Evolutionary conservation across 2,888 invertebrate genomes (phyloP).

Genomic region (Tethea ocularis): DNA sequence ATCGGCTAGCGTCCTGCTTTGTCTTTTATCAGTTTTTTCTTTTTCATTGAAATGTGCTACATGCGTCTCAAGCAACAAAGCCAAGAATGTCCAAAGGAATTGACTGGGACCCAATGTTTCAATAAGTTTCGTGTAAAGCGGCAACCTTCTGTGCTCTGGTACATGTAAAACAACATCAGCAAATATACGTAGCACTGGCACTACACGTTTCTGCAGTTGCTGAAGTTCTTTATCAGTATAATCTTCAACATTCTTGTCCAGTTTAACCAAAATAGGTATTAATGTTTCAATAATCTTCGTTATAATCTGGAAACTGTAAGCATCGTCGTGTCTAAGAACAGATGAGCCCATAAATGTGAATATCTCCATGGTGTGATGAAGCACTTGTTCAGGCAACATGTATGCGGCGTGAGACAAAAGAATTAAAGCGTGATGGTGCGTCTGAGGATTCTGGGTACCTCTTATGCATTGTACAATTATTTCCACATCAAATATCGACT

Average conservation of each 20-base stretch:
- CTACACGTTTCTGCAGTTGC: slow-evolving; percentile 74
- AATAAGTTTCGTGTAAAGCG: slow-evolving; percentile 91
- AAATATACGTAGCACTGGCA: slow-evolving; percentile 93
- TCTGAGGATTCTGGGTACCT: slow-evolving; percentile 96
- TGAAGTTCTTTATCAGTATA: slow-evolving; percentile 64
- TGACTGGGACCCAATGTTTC: slow-evolving; percentile 86
- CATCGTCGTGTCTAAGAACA: slow-evolving; percentile 95
- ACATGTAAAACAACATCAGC: slow-evolving; percentile 96
- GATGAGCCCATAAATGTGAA: slow-evolving; percentile 99
- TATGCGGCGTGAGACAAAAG: slow-evolving; percentile 91
- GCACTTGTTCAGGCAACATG: slow-evolving; percentile 91
- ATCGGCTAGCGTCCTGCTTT: slow-evolving; percentile 57
- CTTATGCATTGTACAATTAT: slow-evolving; percentile 94
- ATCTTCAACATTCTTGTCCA: slow-evolving; percentile 65
- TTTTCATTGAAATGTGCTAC: slow-evolving; percentile 82
- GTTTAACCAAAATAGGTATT: slow-evolving; percentile 91
- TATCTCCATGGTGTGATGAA: slow-evolving; percentile 97
- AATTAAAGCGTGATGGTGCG: slow-evolving; percentile 96
- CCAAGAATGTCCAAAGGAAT: slow-evolving; percentile 88
- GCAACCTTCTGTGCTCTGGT: slow-evolving; percentile 94
- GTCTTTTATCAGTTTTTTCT: slow-evolving; percentile 62
- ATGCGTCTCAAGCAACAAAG: slow-evolving; percentile 88
- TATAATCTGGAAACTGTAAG: slow-evolving; percentile 97
- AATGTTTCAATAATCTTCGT: slow-evolving; percentile 94
- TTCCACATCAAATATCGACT: slow-evolving; percentile 87